A percentile compares a stretch with the other conserved stretches of the same genome.
phyloP scores from a whole-genome alignment of 1,140 invertebrate genomes.

The Aphelinus atriplicis region DNA sequence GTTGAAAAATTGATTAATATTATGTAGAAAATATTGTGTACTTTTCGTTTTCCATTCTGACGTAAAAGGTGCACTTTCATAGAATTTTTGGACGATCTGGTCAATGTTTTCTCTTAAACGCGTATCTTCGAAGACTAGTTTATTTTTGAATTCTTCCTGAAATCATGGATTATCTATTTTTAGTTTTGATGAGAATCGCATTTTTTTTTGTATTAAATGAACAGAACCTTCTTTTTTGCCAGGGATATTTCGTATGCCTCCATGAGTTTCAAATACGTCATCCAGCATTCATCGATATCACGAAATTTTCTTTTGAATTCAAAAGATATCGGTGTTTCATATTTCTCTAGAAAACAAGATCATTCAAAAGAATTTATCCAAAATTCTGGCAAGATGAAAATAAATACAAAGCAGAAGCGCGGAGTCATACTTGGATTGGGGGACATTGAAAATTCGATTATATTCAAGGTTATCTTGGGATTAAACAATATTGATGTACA shows the following conservation, averaged over 20 bases:
- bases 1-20: neutral
- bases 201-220: conserved; percentile 22
- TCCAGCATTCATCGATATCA: conserved; percentile 73
- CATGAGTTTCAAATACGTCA: conserved; percentile 72
- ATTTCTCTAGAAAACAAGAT: conserved; percentile 67
- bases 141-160: conserved; percentile 76
- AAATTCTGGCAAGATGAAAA: too few relatives aligned
- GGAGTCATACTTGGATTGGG: too few relatives aligned
- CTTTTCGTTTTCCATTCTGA: conserved; percentile 69
- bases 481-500: too few relatives aligned
- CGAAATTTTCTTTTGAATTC: conserved; percentile 70
- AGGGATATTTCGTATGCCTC: conserved; percentile 74
- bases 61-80: conserved; percentile 71
- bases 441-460: too few relatives aligned
- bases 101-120: conserved; percentile 72
- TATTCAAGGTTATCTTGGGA: too few relatives aligned
- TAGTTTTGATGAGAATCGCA: neutral
- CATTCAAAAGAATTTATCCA: too few relatives aligned
- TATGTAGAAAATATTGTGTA: conserved; percentile 34
- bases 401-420: too few relatives aligned
- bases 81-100: conserved; percentile 73
- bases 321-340: conserved; percentile 69
- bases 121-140: conserved; percentile 73
- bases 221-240: conserved; percentile 71
- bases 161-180: conserved; percentile 14